A percentile compares a stretch with the other conserved stretches of the same genome.
Evolutionary conservation across 2,113 vertebrate species (phyloP).

Genomic region (Cercopithecus mona): DNA sequence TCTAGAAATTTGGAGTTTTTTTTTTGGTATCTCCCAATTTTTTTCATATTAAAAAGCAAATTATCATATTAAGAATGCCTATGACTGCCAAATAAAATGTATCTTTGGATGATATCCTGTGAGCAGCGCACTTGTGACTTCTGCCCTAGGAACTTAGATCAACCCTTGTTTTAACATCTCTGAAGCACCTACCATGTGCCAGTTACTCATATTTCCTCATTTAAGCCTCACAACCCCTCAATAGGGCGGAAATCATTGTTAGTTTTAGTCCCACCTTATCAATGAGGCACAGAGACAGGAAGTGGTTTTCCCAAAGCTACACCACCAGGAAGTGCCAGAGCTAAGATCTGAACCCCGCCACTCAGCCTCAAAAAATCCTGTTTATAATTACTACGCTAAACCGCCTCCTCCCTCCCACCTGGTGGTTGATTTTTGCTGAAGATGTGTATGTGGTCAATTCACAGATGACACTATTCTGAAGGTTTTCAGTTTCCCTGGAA

Average conservation of each 20-base stretch:
- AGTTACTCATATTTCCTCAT: rapidly evolving
- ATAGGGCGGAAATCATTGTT: rapidly evolving
- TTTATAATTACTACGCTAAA: rapidly evolving
- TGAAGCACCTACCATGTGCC: not conserved
- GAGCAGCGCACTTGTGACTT: not conserved
- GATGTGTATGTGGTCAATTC: not conserved
- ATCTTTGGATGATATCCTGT: not conserved
- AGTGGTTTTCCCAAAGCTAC: no score
- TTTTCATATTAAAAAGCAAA: not conserved
- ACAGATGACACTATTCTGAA: not conserved
- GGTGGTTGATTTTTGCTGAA: not conserved
- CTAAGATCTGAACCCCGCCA: not conserved
- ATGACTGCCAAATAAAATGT: not conserved
- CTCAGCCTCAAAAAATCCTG: not conserved
- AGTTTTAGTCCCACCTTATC: rapidly evolving
- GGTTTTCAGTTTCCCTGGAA: not conserved
- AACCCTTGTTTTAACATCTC: not conserved
- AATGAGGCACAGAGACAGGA: not conserved
- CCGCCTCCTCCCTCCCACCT: rapidly evolving
- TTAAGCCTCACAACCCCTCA: rapidly evolving
- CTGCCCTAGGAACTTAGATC: not conserved
- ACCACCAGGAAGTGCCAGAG: rapidly evolving
- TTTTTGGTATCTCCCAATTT: not conserved
- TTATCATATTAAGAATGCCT: not conserved
- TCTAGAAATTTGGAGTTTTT: not conserved